A percentile compares a stretch with the other conserved stretches of the same genome.
Conservation (phyloP, 92 coral and sea anemone genomes). For the Micromussa lordhowensis region DNA sequence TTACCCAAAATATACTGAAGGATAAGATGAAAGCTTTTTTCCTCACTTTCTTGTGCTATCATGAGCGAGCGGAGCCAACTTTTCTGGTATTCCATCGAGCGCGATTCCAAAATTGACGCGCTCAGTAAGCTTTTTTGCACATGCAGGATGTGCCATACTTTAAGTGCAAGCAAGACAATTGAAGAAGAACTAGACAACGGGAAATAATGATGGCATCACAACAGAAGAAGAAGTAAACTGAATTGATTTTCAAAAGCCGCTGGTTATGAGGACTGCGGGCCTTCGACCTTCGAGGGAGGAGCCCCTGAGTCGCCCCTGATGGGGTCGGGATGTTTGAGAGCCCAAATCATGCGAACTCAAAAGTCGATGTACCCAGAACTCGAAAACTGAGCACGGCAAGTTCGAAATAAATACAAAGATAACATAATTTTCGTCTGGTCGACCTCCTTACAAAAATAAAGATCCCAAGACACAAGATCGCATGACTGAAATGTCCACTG, state of each 20-base stretch:
- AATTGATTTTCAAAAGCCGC: neutral
- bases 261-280: neutral
- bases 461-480: neutral
- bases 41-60: constrained; percentile 89
- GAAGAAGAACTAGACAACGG: neutral
- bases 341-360: no score
- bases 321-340: no score
- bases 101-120: constrained; percentile 93
- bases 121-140: constrained; percentile 75
- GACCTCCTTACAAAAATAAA: no score
- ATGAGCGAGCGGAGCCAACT: constrained; percentile 62
- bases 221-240: neutral
- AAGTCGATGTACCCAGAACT: no score
- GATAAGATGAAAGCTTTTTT: no score
- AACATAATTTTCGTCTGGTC: no score
- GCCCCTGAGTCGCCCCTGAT: no score
- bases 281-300: no score
- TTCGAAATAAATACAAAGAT: no score
- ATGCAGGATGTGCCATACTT: constrained; percentile 88
- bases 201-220: neutral
- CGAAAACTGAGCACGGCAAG: no score
- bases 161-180: neutral
- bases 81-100: constrained; percentile 83
- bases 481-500: neutral
- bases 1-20: neutral